Conservation (phyloP, 2,797 vertebrate genomes). For the Chiroxiphia lanceolata region DNA sequence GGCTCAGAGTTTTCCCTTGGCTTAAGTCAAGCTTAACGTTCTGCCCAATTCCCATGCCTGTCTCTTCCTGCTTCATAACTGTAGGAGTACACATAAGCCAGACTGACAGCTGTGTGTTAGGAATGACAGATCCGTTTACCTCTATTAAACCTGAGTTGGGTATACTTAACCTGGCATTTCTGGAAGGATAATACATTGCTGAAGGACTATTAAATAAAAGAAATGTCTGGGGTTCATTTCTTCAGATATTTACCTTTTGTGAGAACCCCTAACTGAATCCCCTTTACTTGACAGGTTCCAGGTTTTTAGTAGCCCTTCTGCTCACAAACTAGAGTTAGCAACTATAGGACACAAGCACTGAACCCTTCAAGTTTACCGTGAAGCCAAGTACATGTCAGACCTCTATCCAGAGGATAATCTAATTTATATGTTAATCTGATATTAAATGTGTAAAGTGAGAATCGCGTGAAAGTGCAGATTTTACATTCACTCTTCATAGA, state of each 20-base stretch:
- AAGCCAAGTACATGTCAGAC: neutral
- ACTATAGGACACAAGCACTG: neutral
- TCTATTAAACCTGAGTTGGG: neutral
- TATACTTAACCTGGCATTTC: neutral
- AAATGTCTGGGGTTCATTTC: neutral
- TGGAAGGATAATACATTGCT: neutral
- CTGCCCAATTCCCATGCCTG: neutral
- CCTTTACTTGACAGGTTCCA: neutral
- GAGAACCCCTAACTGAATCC: neutral
- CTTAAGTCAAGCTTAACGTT: neutral
- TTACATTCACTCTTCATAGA: neutral
- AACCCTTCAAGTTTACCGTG: neutral
- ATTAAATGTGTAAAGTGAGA: neutral
- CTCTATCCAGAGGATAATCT: neutral
- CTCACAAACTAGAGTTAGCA: neutral
- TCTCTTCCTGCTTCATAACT: neutral
- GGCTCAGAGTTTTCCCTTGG: neutral
- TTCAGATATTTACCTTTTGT: neutral
- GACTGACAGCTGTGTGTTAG: neutral
- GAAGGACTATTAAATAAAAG: neutral
- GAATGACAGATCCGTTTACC: neutral
- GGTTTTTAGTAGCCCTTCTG: neutral
- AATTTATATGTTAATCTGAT: neutral
- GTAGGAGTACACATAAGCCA: neutral
- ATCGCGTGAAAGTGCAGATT: neutral